Base-by-base conservation (phyloP, 2,797 vertebrate genomes). In the Danio albolineatus region DNA sequence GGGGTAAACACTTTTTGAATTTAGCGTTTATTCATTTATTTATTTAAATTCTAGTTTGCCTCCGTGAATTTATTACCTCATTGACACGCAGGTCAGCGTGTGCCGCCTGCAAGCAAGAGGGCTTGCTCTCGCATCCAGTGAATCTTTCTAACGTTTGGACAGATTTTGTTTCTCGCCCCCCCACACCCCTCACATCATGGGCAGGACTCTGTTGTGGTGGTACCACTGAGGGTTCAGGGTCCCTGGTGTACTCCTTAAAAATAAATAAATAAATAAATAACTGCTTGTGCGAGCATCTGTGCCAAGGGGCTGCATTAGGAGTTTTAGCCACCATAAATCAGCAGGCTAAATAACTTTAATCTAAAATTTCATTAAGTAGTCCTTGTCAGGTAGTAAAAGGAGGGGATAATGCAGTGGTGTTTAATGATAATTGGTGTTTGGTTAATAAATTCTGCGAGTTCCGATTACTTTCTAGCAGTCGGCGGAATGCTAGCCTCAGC, bases 341-440 rank as follows among this genome's bases (percentile, higher is more conserved):
- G 92, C 88, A 90, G 79, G 91, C 93, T 95, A 95, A 97, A 97
- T 97, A 98, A 97, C 95, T 97, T 97, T 96, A 97, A 98, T 98
- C 96, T 97, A 96, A 97, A 98, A 98, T 97, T 97, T 97, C 96
- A 97, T 98, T 98, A 97, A 97, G 96, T 97, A 96, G 95, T 97
- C 95, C 95, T 97, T 97, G 97, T 98, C 96, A 98, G 97, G 96
- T 97, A 96, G 97, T 97, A 97, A 97, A 93, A 96, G 96, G 94
- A 94, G 89, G 95, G 95, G 95, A 97, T 97, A 98, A 98, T 96
- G 96, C 97, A 97, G 96, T 95, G 96, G 95, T 97, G 96, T 98
- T 98, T 98, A 98, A 98, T 98, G 97, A 97, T 97, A 97, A 99
- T 97, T 97, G 96, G 96, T 98, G 96, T 98, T 98, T 98, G 96